Base-by-base conservation (phyloP, 2,888 invertebrate genomes). In the Herminia tarsipennalis region DNA sequence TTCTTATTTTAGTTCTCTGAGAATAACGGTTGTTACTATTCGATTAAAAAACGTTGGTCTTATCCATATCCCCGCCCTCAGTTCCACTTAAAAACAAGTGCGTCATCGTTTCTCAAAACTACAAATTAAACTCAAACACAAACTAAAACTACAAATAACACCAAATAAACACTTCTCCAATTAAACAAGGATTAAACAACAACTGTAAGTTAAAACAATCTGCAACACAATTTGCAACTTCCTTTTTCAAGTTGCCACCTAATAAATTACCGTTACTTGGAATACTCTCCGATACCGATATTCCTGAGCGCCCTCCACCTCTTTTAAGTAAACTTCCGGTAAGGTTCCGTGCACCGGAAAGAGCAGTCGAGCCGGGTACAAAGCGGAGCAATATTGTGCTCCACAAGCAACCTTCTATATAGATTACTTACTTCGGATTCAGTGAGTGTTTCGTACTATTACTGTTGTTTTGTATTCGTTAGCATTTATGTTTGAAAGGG, bases 291-390 rank as follows among this genome's bases (percentile, higher is more conserved):
- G 12, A 49, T 44, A 32, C 44, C 35, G 44, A 45, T 58, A 54
- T 48, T 57, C 53, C 45, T 34, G 45, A 41, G 38, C 47, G 39
- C 55, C 56, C 52, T 59, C 60, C 64, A 58, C 62, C 68, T 62
- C 61, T 62, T 66, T 60, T 74, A 72, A 76, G 76, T 76, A 76
- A 76, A 76, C 76, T 70, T 76, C 76, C 76, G 69, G 48, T 53
- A 34, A 41, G 51, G 65, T 62, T 67, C 60, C 71, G 63, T 56
- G 56, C 60, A 56, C 67, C 76, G 76, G 76, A 64, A 69, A 57
- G 63, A 63, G 57, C 64, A 59, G 64, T 44, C 61, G 51, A 37
- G 25, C 44, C 27, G 54, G 53, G 29, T 55, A 59, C 66, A 68
- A 67, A 64, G 57, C 60, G 51, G 41, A 46, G 56, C 59, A 62